phyloP scores from a whole-genome alignment of 2,113 vertebrate genomes.

The Hippotragus niger region DNA sequence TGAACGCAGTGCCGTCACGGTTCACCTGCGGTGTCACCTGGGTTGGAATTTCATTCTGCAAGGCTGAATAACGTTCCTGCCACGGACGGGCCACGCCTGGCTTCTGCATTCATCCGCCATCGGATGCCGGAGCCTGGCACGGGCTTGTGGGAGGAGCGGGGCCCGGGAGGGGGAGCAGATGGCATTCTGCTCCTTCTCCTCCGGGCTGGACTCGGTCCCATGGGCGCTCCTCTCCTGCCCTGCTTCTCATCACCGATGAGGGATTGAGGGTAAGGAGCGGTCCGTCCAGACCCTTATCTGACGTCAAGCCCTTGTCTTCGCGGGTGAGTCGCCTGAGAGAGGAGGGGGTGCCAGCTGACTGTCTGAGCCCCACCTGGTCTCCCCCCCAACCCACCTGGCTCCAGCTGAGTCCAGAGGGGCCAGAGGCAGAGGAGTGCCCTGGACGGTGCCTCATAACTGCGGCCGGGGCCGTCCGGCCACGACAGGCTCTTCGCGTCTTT shows the following conservation, averaged over 20 bases:
- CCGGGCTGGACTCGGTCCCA: too few relatives aligned
- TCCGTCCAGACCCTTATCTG: neutral
- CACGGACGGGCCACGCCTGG: accelerated
- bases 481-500: neutral
- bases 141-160: neutral
- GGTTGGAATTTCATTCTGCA: neutral
- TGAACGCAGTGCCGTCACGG: accelerated
- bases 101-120: accelerated
- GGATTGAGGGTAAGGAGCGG: neutral
- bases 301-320: neutral
- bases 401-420: neutral
- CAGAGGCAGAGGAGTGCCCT: neutral
- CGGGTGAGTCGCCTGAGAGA: neutral
- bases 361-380: neutral
- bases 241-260: too few relatives aligned
- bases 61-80: accelerated
- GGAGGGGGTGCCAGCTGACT: neutral
- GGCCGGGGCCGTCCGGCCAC: accelerated
- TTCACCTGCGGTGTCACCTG: accelerated
- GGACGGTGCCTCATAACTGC: accelerated
- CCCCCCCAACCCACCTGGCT: accelerated
- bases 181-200: accelerated
- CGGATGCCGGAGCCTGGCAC: accelerated
- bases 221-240: neutral
- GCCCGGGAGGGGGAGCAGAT: accelerated